phyloP scores from a whole-genome alignment of 2,113 vertebrate species.

The Petrocephalus microphthalmus region DNA sequence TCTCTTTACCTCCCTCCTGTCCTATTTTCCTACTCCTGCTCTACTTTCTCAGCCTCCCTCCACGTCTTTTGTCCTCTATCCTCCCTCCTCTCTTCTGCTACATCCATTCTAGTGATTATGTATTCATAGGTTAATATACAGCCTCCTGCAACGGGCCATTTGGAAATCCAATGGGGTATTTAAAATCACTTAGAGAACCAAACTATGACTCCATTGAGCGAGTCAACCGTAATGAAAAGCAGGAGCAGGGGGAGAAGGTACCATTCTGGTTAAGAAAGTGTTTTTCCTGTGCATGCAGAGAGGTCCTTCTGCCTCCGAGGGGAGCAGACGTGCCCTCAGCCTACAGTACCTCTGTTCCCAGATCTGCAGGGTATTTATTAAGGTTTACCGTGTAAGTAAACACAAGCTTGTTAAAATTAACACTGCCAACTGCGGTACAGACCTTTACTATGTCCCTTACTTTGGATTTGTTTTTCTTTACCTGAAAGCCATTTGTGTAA shows the following conservation, averaged over 20 bases:
- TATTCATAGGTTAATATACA: neutral
- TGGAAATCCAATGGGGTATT: neutral
- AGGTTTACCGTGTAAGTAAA: neutral
- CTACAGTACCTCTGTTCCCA: neutral
- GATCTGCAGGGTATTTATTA: neutral
- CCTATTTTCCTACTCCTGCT: neutral
- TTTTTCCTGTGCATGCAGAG: neutral
- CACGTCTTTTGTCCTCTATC: neutral
- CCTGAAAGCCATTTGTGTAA: neutral
- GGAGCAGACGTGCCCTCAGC: neutral
- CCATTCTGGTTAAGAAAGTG: neutral
- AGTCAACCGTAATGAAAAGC: neutral
- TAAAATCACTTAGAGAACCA: neutral
- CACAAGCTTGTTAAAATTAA: neutral
- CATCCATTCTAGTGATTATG: neutral
- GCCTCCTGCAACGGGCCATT: neutral
- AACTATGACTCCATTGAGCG: neutral
- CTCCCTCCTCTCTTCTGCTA: neutral
- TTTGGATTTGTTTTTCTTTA: neutral
- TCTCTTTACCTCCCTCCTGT: neutral
- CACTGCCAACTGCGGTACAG: neutral
- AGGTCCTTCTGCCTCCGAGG: neutral
- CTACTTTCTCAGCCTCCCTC: neutral
- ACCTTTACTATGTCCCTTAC: neutral
- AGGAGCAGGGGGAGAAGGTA: neutral